These are phyloP conservation scores for Muntiacus muntjak DNA, from an alignment of 2,113 vertebrate genomes.

Conservation along the genomic window DNA sequence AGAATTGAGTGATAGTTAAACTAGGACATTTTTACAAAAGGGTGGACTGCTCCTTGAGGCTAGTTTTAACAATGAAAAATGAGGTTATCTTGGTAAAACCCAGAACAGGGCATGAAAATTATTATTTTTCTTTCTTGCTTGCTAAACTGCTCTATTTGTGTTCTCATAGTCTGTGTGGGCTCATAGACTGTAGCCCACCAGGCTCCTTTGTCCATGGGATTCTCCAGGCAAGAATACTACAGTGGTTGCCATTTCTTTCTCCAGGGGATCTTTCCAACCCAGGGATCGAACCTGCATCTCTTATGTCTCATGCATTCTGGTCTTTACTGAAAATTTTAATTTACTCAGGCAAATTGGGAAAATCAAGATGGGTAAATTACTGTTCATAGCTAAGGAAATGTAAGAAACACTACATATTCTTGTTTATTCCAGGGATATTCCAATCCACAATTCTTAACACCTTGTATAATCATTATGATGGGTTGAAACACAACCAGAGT, in stretches of 20 bases:
- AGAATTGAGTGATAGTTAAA: not conserved
- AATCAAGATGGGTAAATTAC: not conserved
- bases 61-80: not conserved
- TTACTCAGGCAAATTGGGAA: not conserved
- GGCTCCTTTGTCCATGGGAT: not conserved
- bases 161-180: not conserved
- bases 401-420: not conserved
- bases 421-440: not conserved
- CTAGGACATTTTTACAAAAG: not conserved
- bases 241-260: not conserved
- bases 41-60: not conserved
- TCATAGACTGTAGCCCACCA: not conserved
- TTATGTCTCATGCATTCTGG: not conserved
- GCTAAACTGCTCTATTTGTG: not conserved
- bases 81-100: not conserved
- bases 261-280: not conserved
- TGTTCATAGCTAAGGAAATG: not conserved
- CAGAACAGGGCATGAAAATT: not conserved
- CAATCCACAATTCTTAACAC: not conserved
- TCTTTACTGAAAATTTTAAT: not conserved
- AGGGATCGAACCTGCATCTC: not conserved
- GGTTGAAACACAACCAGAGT: not conserved
- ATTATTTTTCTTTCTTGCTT: not conserved
- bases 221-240: not conserved
- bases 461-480: not conserved